A percentile compares a stretch with the other conserved stretches of the same genome.
Conservation (phyloP, 2,888 invertebrate species). For the Proisotoma minuta region DNA sequence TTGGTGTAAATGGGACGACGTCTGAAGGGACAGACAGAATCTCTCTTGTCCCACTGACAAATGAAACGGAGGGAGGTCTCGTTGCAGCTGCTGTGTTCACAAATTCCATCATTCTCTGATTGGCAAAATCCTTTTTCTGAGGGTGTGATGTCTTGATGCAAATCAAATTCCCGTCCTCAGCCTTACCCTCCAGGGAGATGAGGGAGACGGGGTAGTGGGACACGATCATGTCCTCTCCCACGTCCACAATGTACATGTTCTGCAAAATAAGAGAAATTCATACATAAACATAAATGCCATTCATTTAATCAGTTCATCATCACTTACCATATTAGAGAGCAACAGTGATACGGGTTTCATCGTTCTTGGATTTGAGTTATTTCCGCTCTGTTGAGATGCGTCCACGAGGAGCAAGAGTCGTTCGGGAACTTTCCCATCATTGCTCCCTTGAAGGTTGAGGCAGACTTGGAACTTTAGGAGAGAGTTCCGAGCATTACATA, state of each 20-base stretch:
- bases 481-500: neutral
- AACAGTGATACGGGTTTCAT: neutral
- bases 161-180: neutral
- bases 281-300: neutral
- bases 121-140: too few relatives aligned
- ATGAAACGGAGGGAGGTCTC: neutral
- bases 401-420: neutral
- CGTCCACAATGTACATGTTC: constrained; percentile 10
- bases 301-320: too few relatives aligned
- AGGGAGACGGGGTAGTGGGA: constrained; percentile 9
- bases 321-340: neutral
- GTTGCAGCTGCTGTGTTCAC: too few relatives aligned
- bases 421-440: neutral
- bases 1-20: neutral
- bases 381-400: neutral
- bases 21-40: neutral
- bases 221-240: neutral
- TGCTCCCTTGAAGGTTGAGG: too few relatives aligned
- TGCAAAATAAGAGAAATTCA: neutral
- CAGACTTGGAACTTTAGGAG: neutral
- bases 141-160: too few relatives aligned
- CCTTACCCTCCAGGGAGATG: neutral
- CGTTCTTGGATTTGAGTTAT: neutral
- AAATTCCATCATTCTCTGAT: too few relatives aligned
- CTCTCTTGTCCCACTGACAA: neutral